Base-by-base conservation (phyloP, 2,113 vertebrate genomes). In the Nibea coibor region DNA sequence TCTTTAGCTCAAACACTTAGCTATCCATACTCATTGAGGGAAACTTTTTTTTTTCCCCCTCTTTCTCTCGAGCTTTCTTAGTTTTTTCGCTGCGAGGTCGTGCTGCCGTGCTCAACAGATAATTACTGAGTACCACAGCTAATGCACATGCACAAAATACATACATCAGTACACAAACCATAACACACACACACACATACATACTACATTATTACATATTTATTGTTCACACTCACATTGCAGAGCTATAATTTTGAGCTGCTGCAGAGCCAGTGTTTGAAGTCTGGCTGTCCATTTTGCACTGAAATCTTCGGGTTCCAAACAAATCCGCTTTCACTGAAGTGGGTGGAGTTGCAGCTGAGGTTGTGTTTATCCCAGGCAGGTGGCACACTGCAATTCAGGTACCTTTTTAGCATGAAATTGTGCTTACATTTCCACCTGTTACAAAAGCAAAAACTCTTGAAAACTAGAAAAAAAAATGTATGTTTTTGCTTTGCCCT, bases 291-390 rank as follows among this genome's bases (percentile, higher is more conserved):
- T 31, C 58, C 45, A 31, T 76, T 85, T 81, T 82, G 24, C 26
- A 28, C 19, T 57, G 62, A 43, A 61, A 65, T 81, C 59, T 81
- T 66, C 51, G 63, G 57, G 19, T 65, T 69, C 16, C 6, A 42
- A 72, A 61, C 4, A 80, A 78, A 65, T 6, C 43, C n/a, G 72
- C 51, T 71, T 45, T 79, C 31, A 48, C 56, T 4, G 8, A 54
- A 80, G 59, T 71, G 67, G 80, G 45, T 61, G 51, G 57, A 59
- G 68, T 17, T 75, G 81, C 19, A 67, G 72, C 67, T 35, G 50
- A 82, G 53, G 31, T 66, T 42, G 59, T 65, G 28, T 84, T 82
- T 65, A 69, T 43, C 53, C 45, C 5, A 16, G 69, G 39, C 71
- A 75, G 63, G 20, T 65, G 48, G 69, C 53, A 48, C 65, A 26